Conservation (phyloP, 2,797 vertebrate genomes). For the Iguana delicatissima region DNA sequence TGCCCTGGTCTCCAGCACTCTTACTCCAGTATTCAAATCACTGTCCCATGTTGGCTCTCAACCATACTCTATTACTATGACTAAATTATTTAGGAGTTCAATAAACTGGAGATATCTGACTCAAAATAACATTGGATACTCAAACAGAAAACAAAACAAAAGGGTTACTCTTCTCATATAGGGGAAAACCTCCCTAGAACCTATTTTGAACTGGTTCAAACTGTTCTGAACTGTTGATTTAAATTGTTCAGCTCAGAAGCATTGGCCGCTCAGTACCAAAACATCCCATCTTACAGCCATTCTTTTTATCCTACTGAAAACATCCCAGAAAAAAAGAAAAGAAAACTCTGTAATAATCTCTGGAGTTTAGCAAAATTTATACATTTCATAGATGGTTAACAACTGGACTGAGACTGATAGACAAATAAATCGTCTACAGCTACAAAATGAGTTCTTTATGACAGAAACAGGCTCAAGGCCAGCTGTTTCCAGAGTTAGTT, state of each 20-base stretch:
- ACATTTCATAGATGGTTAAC: not conserved
- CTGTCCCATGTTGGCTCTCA: too few species aligned
- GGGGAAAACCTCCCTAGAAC: not conserved
- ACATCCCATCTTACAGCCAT: not conserved
- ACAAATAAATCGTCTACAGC: not conserved
- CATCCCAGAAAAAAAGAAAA: not conserved
- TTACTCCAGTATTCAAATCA: too few species aligned
- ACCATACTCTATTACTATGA: not conserved
- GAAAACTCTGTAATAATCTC: not conserved
- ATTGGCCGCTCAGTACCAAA: not conserved
- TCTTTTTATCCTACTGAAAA: not conserved
- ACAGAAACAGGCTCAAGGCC: not conserved
- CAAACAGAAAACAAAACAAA: not conserved
- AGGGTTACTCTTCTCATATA: not conserved
- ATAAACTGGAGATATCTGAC: not conserved
- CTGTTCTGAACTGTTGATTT: too few species aligned
- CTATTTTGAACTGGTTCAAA: not conserved
- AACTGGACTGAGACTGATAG: not conserved
- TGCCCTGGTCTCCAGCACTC: too few species aligned
- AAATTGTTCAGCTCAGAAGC: not conserved
- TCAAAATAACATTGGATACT: not conserved
- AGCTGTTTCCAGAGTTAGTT: not conserved
- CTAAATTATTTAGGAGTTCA: not conserved
- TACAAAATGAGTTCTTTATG: constrained; percentile 1
- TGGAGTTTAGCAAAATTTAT: not conserved